phyloP scores from a whole-genome alignment of 2,113 vertebrate species.

The Vulpes ferrilata region DNA sequence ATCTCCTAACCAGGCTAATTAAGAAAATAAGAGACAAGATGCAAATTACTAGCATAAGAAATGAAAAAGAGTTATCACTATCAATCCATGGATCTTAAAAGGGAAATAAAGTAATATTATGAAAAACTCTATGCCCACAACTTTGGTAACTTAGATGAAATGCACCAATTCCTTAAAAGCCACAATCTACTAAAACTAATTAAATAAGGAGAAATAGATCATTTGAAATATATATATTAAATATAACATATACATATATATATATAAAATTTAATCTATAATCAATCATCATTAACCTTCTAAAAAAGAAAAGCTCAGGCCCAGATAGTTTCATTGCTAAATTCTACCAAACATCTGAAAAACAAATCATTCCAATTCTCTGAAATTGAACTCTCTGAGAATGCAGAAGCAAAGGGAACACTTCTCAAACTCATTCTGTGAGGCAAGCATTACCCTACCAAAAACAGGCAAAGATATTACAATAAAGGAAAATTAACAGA shows the following conservation, averaged over 20 bases:
- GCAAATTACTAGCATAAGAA: not conserved
- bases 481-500: not conserved
- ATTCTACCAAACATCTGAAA: not conserved
- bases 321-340: not conserved
- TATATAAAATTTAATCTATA: not conserved
- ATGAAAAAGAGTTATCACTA: not conserved
- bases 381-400: not conserved
- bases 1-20: not conserved
- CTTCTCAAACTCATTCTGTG: not conserved
- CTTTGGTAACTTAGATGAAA: not conserved
- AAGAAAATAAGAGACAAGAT: not conserved
- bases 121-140: not conserved
- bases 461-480: not conserved
- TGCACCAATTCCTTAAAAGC: not conserved
- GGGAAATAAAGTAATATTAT: not conserved
- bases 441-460: not conserved
- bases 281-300: not conserved
- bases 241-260: not conserved
- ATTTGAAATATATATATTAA: not conserved
- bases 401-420: not conserved
- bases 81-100: not conserved
- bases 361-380: not conserved
- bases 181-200: not conserved
- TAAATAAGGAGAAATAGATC: not conserved
- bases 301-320: not conserved